These are phyloP conservation scores for Dryoscopus gambensis DNA, from an alignment of 2,113 vertebrate genomes.

Conservation along the genomic window DNA sequence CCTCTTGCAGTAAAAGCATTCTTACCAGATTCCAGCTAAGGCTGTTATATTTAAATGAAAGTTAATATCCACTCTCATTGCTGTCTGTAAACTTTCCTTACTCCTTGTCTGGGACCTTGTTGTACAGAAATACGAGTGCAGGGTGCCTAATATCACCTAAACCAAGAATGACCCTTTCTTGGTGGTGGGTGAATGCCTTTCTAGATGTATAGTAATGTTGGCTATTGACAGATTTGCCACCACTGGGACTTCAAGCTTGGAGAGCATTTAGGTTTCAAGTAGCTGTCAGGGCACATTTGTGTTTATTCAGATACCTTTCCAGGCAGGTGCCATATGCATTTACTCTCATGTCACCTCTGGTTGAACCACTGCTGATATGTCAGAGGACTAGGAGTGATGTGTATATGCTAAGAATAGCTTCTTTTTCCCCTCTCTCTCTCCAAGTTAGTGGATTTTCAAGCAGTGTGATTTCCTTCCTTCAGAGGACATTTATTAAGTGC, in stretches of 20 bases:
- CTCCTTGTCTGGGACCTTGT: neutral
- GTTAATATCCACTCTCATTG: neutral
- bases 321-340: conserved; percentile 41
- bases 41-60: neutral
- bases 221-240: neutral
- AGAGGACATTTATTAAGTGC: neutral
- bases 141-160: neutral
- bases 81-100: neutral
- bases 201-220: neutral
- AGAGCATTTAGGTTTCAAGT: conserved; percentile 45
- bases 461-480: neutral
- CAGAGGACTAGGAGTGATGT: neutral
- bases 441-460: neutral
- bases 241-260: neutral
- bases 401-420: conserved; percentile 33
- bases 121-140: neutral
- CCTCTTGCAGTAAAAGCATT: neutral
- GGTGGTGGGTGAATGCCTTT: neutral
- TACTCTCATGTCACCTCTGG: conserved; percentile 28
- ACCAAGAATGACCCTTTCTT: neutral
- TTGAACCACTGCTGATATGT: conserved; percentile 3
- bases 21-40: neutral
- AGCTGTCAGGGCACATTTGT: conserved; percentile 38
- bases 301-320: conserved; percentile 14
- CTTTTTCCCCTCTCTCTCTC: neutral